phyloP scores from a whole-genome alignment of 2,797 vertebrate genomes.

The Dromococcyx pavoninus region DNA sequence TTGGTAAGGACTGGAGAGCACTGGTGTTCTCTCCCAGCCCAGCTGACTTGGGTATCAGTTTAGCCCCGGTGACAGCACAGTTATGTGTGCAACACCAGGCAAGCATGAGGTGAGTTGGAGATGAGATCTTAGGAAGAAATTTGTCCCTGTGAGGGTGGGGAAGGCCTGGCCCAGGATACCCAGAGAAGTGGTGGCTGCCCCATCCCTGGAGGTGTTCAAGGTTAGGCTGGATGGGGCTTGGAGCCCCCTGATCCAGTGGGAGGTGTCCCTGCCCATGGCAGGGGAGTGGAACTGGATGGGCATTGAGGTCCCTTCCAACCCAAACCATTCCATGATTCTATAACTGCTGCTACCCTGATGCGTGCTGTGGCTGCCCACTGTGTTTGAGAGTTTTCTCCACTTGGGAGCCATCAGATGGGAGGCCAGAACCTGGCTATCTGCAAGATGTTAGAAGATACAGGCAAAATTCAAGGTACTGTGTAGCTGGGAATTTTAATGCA shows the following conservation, averaged over 20 bases:
- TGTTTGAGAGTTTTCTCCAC: not conserved
- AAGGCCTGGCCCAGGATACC: no score
- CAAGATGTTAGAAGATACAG: not conserved
- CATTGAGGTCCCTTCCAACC: no score
- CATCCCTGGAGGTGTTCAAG: no score
- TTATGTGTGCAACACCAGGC: fast-evolving
- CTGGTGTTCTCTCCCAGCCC: not conserved
- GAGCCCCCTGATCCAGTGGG: no score
- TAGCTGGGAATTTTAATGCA: not conserved
- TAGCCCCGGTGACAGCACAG: not conserved
- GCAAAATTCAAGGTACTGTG: not conserved
- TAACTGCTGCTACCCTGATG: not conserved
- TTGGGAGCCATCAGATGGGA: not conserved
- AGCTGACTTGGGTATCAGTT: not conserved
- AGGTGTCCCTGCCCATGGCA: no score
- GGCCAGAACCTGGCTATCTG: not conserved
- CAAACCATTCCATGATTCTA: no score
- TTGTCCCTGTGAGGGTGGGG: no score
- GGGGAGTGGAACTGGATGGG: no score
- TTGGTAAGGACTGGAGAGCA: not conserved
- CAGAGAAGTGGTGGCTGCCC: no score
- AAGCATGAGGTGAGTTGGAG: no score
- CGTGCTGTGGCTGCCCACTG: not conserved
- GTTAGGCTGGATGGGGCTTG: no score
- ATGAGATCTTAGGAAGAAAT: no score